Conservation (phyloP, 2,888 invertebrate genomes). For the Harpagoxenus sublaevis region DNA sequence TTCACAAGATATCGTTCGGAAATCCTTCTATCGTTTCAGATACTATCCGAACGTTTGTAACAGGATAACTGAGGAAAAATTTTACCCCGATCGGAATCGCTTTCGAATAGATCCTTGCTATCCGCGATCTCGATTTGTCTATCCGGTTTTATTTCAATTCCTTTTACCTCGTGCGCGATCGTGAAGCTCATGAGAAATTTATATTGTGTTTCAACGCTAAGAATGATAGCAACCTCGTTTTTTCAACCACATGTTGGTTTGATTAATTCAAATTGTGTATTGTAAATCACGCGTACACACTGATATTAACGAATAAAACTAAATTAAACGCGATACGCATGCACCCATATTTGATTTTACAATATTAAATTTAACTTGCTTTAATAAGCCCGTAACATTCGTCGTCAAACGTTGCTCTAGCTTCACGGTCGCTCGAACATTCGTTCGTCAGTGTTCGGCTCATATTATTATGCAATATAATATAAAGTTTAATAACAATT, state of each 20-base stretch:
- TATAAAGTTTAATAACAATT: constrained; percentile 50
- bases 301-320: not conserved
- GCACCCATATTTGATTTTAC: not conserved
- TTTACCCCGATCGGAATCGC: not conserved
- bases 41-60: not conserved
- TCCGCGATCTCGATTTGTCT: not conserved
- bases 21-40: not conserved
- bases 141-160: constrained; percentile 20
- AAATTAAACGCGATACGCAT: not conserved
- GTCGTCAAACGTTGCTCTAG: not conserved
- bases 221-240: not conserved
- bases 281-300: not conserved
- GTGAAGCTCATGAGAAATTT: constrained; percentile 38
- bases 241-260: not conserved
- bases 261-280: not conserved
- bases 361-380: constrained; percentile 9
- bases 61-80: not conserved
- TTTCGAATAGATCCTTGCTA: not conserved
- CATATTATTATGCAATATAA: constrained; percentile 49
- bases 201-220: not conserved
- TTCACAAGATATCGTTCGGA: not conserved
- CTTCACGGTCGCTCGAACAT: constrained; percentile 67
- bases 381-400: not conserved
- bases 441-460: constrained; percentile 49
- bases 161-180: constrained; percentile 63